Base-by-base conservation (phyloP, 2,797 vertebrate species). In the Mormyrus proboscirostris region DNA sequence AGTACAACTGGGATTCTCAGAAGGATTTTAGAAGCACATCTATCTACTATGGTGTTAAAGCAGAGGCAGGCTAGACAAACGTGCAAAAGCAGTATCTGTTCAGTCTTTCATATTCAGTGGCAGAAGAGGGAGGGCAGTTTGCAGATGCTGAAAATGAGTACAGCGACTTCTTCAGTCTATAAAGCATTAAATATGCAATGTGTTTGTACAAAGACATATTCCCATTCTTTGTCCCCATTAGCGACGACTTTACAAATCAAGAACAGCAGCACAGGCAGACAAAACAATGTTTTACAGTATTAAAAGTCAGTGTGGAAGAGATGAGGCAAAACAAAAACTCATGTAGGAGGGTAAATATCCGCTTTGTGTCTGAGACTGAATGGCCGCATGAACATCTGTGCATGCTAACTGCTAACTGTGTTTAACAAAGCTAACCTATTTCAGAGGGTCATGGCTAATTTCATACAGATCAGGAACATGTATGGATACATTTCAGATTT, bases 161-260 rank as follows among this genome's bases (percentile, higher is more conserved):
- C 2, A 10, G 22, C 49, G 25, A 22, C 44, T 29, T 51, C 44
- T 84, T 14, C 47, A n/a, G 82, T 49, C 82, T 49, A 50, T 38
- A 79, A 79, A 79, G 73, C 41, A 79, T 44, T 79, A 79, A 79
- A 79, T 47, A 79, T 79, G 33, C 29, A n/a, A n/a, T 79, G 73
- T 47, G 19, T 79, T 79, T n/a, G n/a, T 19, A 41, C 73, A 44
- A 41, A 79, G 73, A 79, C 73, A 38, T 73, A 73, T 73, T 73
- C 38, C 38, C 29, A 73, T 38, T 73, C 65, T 33, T 73, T 29
- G 29, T 73, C 65, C 65, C 29, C 65, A 73, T 73, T 79, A 79
- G 73, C 73, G 73, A 79, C 16, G 19, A 47, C 73, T 79, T 47
- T 10, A 79, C 14, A 79, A 79, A 79, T 79, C 73, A 79, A 79